Percentiles rank a stretch among this genome's conserved stretches.
phyloP scores from a whole-genome alignment of 2,888 invertebrate species.

The Cataglyphis livida region DNA sequence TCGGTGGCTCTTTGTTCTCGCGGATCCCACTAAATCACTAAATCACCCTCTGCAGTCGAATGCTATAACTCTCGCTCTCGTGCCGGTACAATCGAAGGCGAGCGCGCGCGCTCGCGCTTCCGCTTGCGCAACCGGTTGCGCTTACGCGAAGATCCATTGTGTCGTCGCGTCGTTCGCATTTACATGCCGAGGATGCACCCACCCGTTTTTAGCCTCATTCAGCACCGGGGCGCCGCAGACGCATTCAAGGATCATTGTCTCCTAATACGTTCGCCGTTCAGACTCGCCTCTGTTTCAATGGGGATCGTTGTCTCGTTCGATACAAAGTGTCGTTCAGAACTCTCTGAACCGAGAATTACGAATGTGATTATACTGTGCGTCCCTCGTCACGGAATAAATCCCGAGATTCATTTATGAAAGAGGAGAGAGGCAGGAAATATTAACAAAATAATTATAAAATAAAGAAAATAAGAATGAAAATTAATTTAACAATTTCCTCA shows the following conservation, averaged over 20 bases:
- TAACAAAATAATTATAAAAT: not conserved
- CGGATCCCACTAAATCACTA: conserved; percentile 58
- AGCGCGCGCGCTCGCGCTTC: conserved; percentile 69
- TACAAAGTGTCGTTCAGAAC: conserved; percentile 33
- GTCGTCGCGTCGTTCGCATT: conserved; percentile 62
- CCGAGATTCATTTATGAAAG: not conserved
- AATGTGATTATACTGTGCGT: not conserved
- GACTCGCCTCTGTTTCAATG: conserved; percentile 41
- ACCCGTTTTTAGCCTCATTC: conserved; percentile 67
- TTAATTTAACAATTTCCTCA: not conserved
- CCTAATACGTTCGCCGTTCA: conserved; percentile 63
- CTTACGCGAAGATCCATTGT: conserved; percentile 70
- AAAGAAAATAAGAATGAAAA: not conserved
- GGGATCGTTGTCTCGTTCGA: conserved; percentile 29
- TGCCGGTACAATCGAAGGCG: conserved; percentile 58
- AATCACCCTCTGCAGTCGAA: conserved; percentile 67
- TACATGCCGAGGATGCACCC: conserved; percentile 69
- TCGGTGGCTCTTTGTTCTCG: conserved; percentile 63
- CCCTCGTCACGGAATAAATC: conserved; percentile 12
- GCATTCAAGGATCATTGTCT: conserved; percentile 64
- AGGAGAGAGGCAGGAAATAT: not conserved
- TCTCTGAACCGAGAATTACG: not conserved
- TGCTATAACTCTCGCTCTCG: conserved; percentile 64
- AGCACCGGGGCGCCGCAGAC: conserved; percentile 56
- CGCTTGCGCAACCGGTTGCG: conserved; percentile 75